Conservation (phyloP, 2,113 vertebrate genomes). For the Felis chaus region DNA sequence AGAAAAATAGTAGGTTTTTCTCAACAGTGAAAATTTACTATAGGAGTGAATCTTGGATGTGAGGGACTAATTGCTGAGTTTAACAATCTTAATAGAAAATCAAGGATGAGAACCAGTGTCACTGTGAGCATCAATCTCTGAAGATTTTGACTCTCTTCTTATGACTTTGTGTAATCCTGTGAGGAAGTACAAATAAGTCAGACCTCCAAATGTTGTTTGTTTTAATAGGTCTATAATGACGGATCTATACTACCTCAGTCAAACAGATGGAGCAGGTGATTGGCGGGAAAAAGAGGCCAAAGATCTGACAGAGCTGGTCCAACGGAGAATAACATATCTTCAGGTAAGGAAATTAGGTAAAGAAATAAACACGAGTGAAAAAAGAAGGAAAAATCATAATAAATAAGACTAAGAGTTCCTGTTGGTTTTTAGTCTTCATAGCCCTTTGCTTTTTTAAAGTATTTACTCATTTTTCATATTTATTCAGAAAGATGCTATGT, state of each 20-base stretch:
- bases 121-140: neutral
- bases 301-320: conserved; percentile 96
- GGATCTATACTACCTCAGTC: conserved; percentile 99
- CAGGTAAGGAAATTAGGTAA: conserved; percentile 88
- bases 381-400: neutral
- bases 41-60: neutral
- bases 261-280: conserved; percentile 96
- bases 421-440: neutral
- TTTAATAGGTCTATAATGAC: conserved; percentile 95
- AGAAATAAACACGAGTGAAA: conserved; percentile 44
- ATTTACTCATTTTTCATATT: conserved; percentile 30
- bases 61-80: conserved; percentile 21
- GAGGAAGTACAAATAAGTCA: conserved; percentile 34
- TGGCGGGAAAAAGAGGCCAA: conserved; percentile 97
- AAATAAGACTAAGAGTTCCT: conserved; percentile 25
- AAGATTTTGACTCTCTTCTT: conserved; percentile 32
- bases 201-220: conserved; percentile 34
- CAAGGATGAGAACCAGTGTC: neutral
- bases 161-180: neutral
- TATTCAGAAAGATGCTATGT: conserved; percentile 4
- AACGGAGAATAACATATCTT: conserved; percentile 97
- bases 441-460: neutral
- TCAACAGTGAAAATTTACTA: conserved; percentile 13
- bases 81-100: conserved; percentile 27
- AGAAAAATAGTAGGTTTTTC: neutral